Percentiles rank a stretch among this genome's conserved stretches.
These are phyloP conservation scores for Agrotis clavis DNA, from an alignment of 2,888 invertebrate species.

Conservation along the genomic window DNA sequence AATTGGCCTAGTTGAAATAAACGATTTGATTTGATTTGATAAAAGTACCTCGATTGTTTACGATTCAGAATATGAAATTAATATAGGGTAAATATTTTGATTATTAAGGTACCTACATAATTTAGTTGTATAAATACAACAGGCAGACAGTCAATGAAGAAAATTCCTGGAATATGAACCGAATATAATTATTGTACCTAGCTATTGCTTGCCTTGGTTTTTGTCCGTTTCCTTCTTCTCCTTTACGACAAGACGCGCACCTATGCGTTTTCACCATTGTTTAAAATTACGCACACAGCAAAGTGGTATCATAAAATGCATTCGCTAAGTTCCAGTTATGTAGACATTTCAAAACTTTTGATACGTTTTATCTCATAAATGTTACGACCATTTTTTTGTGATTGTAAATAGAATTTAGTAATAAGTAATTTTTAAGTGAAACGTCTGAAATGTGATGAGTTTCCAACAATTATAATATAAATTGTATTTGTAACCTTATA, in stretches of 20 bases:
- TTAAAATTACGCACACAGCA: background rate
- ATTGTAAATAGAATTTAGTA: background rate
- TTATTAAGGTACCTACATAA: background rate
- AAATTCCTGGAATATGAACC: too few relatives aligned
- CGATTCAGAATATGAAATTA: too few relatives aligned
- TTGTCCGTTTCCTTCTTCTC: constrained; percentile 21
- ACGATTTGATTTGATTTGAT: too few relatives aligned
- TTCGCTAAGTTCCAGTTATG: background rate
- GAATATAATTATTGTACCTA: too few relatives aligned
- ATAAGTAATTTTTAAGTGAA: too few relatives aligned
- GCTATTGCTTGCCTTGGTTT: background rate
- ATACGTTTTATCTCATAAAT: too few relatives aligned
- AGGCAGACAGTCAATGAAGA: too few relatives aligned
- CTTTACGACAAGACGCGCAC: constrained; percentile 8
- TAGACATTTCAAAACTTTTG: too few relatives aligned
- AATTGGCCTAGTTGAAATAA: too few relatives aligned
- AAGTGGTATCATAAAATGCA: too few relatives aligned
- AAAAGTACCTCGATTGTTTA: too few relatives aligned
- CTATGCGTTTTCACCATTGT: constrained; percentile 16
- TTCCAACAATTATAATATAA: background rate
- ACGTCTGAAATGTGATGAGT: background rate
- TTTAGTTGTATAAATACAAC: background rate
- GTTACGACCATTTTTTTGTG: too few relatives aligned
- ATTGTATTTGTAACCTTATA: background rate
- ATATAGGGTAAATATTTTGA: background rate